phyloP scores from a whole-genome alignment of 2,797 vertebrate genomes.

The Danio tinwini region DNA sequence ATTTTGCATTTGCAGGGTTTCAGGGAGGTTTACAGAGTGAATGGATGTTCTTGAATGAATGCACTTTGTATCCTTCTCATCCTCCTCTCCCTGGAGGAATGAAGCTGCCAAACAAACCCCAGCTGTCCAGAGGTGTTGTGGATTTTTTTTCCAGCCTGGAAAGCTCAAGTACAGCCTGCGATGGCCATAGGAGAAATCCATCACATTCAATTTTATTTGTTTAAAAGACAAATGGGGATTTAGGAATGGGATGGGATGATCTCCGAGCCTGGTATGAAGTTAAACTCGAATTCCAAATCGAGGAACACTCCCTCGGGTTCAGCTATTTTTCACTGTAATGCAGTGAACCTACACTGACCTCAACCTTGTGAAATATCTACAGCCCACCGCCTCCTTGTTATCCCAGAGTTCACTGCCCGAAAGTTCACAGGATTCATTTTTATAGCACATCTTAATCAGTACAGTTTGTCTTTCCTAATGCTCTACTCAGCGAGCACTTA shows the following conservation, averaged over 20 bases:
- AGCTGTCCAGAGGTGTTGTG: constrained; percentile 49
- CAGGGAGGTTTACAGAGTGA: constrained; percentile 25
- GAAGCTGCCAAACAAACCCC: constrained; percentile 39
- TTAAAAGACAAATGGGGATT: constrained; percentile 31
- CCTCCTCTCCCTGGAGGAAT: constrained; percentile 31
- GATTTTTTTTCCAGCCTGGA: constrained; percentile 21
- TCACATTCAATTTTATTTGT: constrained; percentile 17
- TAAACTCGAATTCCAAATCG: constrained; percentile 1
- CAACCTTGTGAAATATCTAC: background rate
- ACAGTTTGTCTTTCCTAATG: constrained; percentile 45
- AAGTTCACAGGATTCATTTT: constrained; percentile 39
- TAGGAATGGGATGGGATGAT: constrained; percentile 17
- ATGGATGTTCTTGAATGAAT: constrained; percentile 31
- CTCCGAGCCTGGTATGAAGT: constrained; percentile 24
- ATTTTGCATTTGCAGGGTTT: constrained; percentile 46
- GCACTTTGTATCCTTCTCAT: constrained; percentile 44
- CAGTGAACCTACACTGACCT: constrained; percentile 3
- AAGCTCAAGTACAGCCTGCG: constrained; percentile 12
- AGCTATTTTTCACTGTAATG: constrained; percentile 47
- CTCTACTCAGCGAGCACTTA: constrained; percentile 20
- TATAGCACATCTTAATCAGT: constrained; percentile 46
- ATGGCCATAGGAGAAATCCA: constrained; percentile 25
- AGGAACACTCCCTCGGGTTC: constrained; percentile 32
- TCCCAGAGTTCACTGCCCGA: constrained; percentile 6
- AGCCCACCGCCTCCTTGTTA: constrained; percentile 29